A percentile compares a stretch with the other conserved stretches of the same genome.
Evolutionary conservation across 2,113 vertebrate genomes (phyloP).

Genomic region (Hemibagrus wyckioides): DNA sequence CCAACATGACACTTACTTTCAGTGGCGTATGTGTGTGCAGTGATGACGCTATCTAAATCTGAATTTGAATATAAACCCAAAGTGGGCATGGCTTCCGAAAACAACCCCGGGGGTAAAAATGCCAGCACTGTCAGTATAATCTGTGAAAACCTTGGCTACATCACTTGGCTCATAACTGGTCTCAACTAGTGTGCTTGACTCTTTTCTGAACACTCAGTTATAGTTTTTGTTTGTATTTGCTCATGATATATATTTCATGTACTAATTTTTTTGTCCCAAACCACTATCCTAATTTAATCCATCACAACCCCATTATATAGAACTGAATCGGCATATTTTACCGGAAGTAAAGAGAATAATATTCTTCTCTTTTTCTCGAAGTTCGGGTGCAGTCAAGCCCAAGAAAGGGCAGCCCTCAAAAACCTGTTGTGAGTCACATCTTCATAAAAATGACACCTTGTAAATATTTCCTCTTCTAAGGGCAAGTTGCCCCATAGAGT

Average conservation of each 20-base stretch:
- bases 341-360: background rate
- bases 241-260: too few species aligned
- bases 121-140: background rate
- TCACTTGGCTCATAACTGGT: background rate
- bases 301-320: too few species aligned
- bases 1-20: background rate
- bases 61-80: background rate
- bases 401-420: slow-evolving; percentile 72
- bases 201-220: background rate
- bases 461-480: slow-evolving; percentile 65
- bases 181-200: background rate
- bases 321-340: too few species aligned
- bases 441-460: slow-evolving; percentile 79
- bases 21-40: background rate
- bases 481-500: slow-evolving; percentile 62
- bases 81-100: background rate
- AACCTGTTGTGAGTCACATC: slow-evolving; percentile 76
- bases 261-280: too few species aligned
- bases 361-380: slow-evolving; percentile 54
- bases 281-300: background rate
- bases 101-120: background rate
- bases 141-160: background rate
- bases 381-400: slow-evolving; percentile 65
- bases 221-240: background rate
- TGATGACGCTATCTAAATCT: background rate